Conservation (phyloP, 2,113 vertebrate genomes). For the Mirza zaza region DNA sequence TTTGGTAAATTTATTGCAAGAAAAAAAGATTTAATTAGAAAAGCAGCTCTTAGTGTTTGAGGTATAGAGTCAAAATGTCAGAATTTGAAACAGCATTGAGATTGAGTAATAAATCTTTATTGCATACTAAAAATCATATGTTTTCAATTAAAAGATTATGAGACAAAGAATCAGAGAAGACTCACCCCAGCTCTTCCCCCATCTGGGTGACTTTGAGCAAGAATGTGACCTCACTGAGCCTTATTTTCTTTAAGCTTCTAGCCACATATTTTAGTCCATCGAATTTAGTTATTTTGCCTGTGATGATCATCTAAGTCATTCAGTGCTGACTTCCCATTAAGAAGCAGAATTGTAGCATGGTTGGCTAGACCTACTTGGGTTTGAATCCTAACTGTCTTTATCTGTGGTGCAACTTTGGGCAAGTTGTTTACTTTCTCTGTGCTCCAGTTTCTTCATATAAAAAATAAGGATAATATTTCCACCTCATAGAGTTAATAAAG, state of each 20-base stretch:
- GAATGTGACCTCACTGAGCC: neutral
- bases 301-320: neutral
- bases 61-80: conserved; percentile 36
- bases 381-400: neutral
- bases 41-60: conserved; percentile 37
- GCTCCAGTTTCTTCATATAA: neutral
- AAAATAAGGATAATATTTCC: neutral
- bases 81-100: conserved; percentile 13
- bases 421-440: neutral
- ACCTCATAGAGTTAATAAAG: neutral
- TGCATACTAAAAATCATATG: neutral
- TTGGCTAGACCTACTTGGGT: neutral
- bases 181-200: neutral
- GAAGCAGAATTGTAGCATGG: neutral
- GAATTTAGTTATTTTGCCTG: neutral
- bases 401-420: neutral
- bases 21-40: conserved; percentile 28
- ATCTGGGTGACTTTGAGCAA: neutral
- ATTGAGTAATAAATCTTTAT: neutral
- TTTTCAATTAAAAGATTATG: conserved; percentile 31
- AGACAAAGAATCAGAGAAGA: neutral
- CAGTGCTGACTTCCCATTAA: neutral
- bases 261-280: neutral
- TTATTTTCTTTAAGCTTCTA: neutral
- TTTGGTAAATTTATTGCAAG: conserved; percentile 31